Base-by-base conservation (phyloP, 2,797 vertebrate genomes). In the Thalassophryne amazonica region DNA sequence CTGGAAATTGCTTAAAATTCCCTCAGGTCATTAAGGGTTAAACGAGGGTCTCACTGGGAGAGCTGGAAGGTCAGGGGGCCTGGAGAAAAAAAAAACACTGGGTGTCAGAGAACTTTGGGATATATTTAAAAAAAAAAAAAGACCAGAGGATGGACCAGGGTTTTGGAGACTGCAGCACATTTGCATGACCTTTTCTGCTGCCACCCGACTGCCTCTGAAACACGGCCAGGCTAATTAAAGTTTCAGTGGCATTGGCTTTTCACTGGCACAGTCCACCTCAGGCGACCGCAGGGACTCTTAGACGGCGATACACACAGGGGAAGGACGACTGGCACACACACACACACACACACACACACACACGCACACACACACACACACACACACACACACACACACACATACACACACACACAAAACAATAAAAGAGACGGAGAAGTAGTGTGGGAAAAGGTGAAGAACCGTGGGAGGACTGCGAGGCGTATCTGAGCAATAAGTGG, bases 161-260 rank as follows among this genome's bases (percentile, higher is more conserved):
- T 66, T 60, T 64, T 38, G 62, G 64, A 66, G 69, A 59, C 66
- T 66, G 63, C 69, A 71, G 55, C 76, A 60, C 61, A 69, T 72
- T 72, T 14, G 50, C 61, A 76, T 86, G 86, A 87, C 86, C 85
- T 88, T 88, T 85, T 74, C 66, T 71, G 75, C 73, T 80, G 72
- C 69, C 73, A 77, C 71, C 77, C 61, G 62, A 71, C 61, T 76
- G 73, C 64, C 78, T 59, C 76, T 73, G 77, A 82, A 82, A 85
- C 81, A 79, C 40, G 16, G 77, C 47, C 80, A 64, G 76, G 74
- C 80, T 87, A 85, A 89, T 88, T 87, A 87, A 86, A 84, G 74
- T 84, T 83, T 86, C 77, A 80, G 74, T 82, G 85, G 77, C 80
- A 81, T 75, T 84, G 79, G 82, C 75, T 86, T 84, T 83, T 80